phyloP scores from a whole-genome alignment of 2,797 vertebrate species.

The Emys orbicularis region DNA sequence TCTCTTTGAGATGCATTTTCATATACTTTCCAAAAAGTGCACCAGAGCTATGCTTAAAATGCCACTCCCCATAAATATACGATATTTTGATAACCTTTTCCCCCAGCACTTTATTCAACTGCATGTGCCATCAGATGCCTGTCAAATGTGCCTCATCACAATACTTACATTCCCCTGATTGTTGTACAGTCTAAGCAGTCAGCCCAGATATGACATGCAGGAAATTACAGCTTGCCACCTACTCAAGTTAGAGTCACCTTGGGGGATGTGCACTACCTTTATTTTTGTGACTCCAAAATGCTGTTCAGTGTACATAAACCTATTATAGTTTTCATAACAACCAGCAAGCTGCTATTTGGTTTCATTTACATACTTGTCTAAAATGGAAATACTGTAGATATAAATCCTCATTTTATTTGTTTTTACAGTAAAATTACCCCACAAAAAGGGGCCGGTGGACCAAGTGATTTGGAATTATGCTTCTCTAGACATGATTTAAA shows the following conservation, averaged over 20 bases:
- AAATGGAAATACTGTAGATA: not conserved
- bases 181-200: slow-evolving; percentile 20
- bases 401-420: slow-evolving; percentile 13
- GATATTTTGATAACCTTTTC: not conserved
- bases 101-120: not conserved
- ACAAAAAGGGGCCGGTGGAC: not conserved
- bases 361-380: not conserved
- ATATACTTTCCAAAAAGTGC: not conserved
- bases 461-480: not conserved
- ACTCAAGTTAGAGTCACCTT: slow-evolving; percentile 55
- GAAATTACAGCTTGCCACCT: slow-evolving; percentile 48
- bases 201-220: not conserved
- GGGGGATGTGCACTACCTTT: slow-evolving; percentile 4
- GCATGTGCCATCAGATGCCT: not conserved
- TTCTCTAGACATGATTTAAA: not conserved
- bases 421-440: not conserved
- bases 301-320: not conserved
- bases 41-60: not conserved
- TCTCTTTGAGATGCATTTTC: not conserved
- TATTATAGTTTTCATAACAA: not conserved
- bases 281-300: slow-evolving; percentile 20
- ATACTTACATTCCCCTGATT: rapidly evolving
- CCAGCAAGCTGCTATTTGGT: slow-evolving; percentile 1
- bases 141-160: slow-evolving; percentile 7
- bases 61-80: not conserved